phyloP scores from a whole-genome alignment of 2,888 invertebrate genomes.

The Balanococcus diminutus region DNA sequence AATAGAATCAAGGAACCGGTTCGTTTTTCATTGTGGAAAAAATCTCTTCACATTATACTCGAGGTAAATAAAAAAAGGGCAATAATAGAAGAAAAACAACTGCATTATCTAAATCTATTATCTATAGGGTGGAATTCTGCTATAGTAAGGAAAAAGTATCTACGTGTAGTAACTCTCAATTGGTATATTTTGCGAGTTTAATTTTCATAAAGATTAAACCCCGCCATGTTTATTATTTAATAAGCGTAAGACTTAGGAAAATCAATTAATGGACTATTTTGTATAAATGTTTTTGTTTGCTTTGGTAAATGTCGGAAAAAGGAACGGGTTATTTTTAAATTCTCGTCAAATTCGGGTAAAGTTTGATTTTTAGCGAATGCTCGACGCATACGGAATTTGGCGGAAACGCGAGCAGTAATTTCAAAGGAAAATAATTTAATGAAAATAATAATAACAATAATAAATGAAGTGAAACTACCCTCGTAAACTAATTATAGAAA shows the following conservation, averaged over 20 bases:
- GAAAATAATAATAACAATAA: slow-evolving; percentile 43
- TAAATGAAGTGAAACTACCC: slow-evolving; percentile 13
- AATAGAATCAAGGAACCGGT: neutral
- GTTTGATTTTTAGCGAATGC: slow-evolving; percentile 34
- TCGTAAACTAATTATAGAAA: slow-evolving; percentile 30
- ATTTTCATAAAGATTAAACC: slow-evolving; percentile 27
- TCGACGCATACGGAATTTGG: neutral
- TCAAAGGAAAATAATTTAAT: slow-evolving; percentile 35
- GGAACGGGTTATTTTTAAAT: neutral
- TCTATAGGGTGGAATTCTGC: neutral
- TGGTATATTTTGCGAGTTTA: neutral
- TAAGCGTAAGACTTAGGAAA: slow-evolving; percentile 1
- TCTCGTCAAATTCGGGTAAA: slow-evolving; percentile 1
- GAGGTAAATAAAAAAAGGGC: neutral
- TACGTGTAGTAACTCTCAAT: slow-evolving; percentile 9
- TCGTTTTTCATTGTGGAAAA: neutral
- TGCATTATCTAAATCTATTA: neutral
- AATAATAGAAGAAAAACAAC: neutral
- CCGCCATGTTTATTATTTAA: neutral
- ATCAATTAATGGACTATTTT: neutral
- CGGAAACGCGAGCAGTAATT: neutral
- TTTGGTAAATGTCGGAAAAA: neutral
- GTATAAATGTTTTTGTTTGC: neutral
- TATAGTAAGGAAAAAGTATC: neutral
- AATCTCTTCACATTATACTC: neutral